These are phyloP conservation scores for Schizothorax lantsangensis DNA, from an alignment of 2,797 vertebrate species.

Conservation along the genomic window DNA sequence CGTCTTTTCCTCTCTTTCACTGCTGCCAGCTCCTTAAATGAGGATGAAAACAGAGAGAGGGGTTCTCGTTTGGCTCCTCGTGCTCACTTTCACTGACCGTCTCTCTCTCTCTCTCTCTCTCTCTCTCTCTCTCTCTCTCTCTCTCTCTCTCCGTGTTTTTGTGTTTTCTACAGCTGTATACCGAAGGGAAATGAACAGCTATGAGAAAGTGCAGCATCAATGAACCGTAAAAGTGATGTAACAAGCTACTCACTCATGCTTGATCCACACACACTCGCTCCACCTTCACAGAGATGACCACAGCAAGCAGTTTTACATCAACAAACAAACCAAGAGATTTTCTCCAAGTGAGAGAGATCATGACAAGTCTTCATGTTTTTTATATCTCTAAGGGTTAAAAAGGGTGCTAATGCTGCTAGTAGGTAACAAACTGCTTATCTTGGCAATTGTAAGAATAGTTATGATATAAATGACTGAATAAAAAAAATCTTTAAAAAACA, in stretches of 20 bases:
- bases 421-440: background rate
- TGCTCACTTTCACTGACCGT: slow-evolving; percentile 42
- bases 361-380: background rate
- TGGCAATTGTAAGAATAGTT: background rate
- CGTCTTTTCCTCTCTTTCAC: slow-evolving; percentile 57
- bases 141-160: slow-evolving; percentile 8
- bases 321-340: background rate
- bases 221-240: slow-evolving; percentile 37
- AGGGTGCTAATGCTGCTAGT: background rate
- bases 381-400: too few relatives aligned
- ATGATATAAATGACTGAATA: background rate
- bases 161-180: slow-evolving; percentile 13
- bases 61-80: background rate
- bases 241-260: slow-evolving; percentile 14
- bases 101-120: slow-evolving; percentile 65
- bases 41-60: slow-evolving; percentile 20
- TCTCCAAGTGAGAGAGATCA: background rate
- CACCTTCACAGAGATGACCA: background rate
- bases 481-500: too few relatives aligned
- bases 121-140: slow-evolving; percentile 28
- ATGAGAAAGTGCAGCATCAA: slow-evolving; percentile 19
- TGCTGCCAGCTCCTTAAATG: slow-evolving; percentile 40
- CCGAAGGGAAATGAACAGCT: slow-evolving; percentile 13
- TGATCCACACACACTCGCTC: background rate
- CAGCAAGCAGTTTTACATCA: background rate